A percentile compares a stretch with the other conserved stretches of the same genome.
These are phyloP conservation scores for Dynastes grantii DNA, from an alignment of 2,888 invertebrate genomes.

Conservation along the genomic window DNA sequence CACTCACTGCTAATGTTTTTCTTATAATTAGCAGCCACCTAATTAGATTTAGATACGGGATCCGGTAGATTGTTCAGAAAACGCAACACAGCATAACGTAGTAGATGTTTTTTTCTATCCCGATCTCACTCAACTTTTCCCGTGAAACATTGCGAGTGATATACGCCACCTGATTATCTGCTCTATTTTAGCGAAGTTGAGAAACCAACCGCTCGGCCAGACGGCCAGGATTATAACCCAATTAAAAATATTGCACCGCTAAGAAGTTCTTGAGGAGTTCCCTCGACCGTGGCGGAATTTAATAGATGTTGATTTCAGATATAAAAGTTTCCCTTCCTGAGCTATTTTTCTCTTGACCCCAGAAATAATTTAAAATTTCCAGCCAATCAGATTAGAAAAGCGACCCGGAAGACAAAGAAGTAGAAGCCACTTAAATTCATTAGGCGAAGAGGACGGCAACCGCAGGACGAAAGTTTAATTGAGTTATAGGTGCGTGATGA, in stretches of 20 bases:
- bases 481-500: slow-evolving; percentile 4
- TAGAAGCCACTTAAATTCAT: slow-evolving; percentile 9
- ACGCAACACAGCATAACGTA: background rate
- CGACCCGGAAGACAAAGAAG: background rate
- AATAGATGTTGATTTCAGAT: slow-evolving; percentile 39
- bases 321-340: slow-evolving; percentile 31
- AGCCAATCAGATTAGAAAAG: slow-evolving; percentile 13
- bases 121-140: slow-evolving; percentile 24
- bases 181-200: slow-evolving; percentile 18
- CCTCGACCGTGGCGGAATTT: slow-evolving; percentile 21
- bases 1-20: background rate
- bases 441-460: background rate
- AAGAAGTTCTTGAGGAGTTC: slow-evolving; percentile 34
- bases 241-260: slow-evolving; percentile 46
- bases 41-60: background rate
- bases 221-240: slow-evolving; percentile 46
- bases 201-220: slow-evolving; percentile 23
- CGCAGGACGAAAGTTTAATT: slow-evolving; percentile 4
- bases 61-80: background rate
- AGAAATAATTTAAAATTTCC: slow-evolving; percentile 35
- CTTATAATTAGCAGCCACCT: background rate
- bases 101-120: slow-evolving; percentile 10
- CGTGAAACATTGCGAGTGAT: slow-evolving; percentile 15
- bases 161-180: slow-evolving; percentile 29
- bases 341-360: slow-evolving; percentile 2